Conservation (phyloP, 2,797 vertebrate genomes). For the Pangasius mekongensis region DNA sequence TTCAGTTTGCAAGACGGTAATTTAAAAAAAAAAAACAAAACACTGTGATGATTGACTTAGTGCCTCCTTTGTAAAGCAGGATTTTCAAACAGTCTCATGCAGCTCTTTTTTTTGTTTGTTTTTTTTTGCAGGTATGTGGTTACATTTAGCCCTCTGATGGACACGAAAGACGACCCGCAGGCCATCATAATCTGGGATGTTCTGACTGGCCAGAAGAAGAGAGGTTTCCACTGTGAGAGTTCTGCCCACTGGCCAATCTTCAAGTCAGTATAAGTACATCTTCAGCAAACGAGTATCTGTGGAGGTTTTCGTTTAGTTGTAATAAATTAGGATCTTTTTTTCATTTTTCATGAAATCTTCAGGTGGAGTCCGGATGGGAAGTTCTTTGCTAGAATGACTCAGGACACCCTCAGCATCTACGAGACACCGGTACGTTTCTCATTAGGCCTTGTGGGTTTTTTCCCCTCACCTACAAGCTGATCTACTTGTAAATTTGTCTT, state of each 20-base stretch:
- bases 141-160: slow-evolving; percentile 95
- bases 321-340: background rate
- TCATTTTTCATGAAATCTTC: background rate
- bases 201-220: slow-evolving; percentile 95
- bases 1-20: background rate
- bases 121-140: slow-evolving; percentile 85
- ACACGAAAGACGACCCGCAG: slow-evolving; percentile 96
- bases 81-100: background rate
- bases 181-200: slow-evolving; percentile 99
- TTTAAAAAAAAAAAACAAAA: background rate
- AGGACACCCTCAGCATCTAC: slow-evolving; percentile 95
- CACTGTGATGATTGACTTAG: background rate
- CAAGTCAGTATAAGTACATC: slow-evolving; percentile 80
- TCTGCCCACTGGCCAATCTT: slow-evolving; percentile 99
- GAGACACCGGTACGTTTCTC: slow-evolving; percentile 89
- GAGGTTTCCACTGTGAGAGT: slow-evolving; percentile 98
- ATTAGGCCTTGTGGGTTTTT: background rate
- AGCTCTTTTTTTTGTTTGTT: background rate
- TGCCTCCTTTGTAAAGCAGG: background rate
- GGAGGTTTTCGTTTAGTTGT: background rate
- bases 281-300: background rate
- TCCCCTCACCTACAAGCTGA: background rate
- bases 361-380: slow-evolving; percentile 99
- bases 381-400: slow-evolving; percentile 97
- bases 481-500: background rate